A percentile compares a stretch with the other conserved stretches of the same genome.
These are phyloP conservation scores for Sminthurides aquaticus DNA, from an alignment of 2,888 invertebrate genomes.

Conservation along the genomic window DNA sequence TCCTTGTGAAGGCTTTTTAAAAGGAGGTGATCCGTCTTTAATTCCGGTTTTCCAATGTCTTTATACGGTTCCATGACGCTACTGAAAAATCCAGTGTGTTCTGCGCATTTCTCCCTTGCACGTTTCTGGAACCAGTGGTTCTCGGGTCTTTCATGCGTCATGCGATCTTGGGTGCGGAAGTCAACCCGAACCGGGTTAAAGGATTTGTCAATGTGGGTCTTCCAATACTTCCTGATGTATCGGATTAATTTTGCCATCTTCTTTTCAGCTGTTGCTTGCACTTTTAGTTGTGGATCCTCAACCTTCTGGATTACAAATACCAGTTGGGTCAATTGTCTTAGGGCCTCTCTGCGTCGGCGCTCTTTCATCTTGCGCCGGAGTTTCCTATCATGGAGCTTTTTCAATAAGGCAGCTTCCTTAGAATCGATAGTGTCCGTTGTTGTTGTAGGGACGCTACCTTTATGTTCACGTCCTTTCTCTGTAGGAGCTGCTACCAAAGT, in stretches of 20 bases:
- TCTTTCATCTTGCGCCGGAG: too few species aligned
- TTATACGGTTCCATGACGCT: constrained; percentile 22
- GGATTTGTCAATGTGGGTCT: constrained; percentile 19
- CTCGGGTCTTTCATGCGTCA: constrained; percentile 21
- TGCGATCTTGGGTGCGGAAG: constrained; percentile 16
- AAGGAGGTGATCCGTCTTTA: constrained; percentile 30
- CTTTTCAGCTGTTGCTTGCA: constrained; percentile 11
- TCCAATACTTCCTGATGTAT: constrained; percentile 38
- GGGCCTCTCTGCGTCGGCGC: not conserved
- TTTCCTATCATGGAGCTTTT: too few species aligned
- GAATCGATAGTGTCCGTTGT: too few species aligned
- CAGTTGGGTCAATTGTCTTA: not conserved
- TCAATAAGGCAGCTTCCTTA: too few species aligned
- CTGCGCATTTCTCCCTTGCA: constrained; percentile 17
- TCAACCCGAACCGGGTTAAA: constrained; percentile 15
- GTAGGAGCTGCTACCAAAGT: too few species aligned
- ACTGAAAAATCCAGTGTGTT: constrained; percentile 25
- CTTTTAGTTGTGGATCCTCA: constrained; percentile 9
- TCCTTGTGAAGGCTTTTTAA: constrained; percentile 37
- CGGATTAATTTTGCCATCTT: constrained; percentile 27
- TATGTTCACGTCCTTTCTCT: too few species aligned
- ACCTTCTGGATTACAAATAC: not conserved
- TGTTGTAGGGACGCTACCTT: too few species aligned
- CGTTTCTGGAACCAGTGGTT: constrained; percentile 21
- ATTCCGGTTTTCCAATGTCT: constrained; percentile 24